phyloP scores from a whole-genome alignment of 2,113 vertebrate species.

The Petroica traversi region DNA sequence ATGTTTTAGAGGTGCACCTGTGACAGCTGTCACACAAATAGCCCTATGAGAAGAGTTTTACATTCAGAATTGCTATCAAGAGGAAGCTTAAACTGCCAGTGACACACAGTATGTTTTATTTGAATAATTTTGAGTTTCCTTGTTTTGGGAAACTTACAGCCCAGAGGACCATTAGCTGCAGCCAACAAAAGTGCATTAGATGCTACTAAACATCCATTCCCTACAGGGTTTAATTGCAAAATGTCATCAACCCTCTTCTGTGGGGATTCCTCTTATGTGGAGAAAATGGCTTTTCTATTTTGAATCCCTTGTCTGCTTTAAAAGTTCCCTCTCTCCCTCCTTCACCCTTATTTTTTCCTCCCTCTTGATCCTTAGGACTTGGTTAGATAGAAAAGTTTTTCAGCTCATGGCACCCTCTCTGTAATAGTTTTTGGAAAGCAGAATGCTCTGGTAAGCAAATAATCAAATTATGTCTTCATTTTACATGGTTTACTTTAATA shows the following conservation, averaged over 20 bases:
- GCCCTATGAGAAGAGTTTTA: not conserved
- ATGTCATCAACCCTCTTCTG: not conserved
- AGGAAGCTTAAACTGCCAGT: not conserved
- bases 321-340: not conserved
- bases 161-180: not conserved
- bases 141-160: not conserved
- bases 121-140: not conserved
- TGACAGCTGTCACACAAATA: not conserved
- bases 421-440: not conserved
- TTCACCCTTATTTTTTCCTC: accelerated
- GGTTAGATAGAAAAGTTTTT: not conserved
- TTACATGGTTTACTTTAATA: not conserved
- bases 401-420: not conserved
- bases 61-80: not conserved
- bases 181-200: not conserved
- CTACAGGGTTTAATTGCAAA: not conserved
- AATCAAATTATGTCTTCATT: conserved; percentile 11
- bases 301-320: not conserved
- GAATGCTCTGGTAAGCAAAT: not conserved
- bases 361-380: not conserved
- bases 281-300: not conserved
- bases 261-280: not conserved
- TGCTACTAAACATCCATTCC: not conserved
- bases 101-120: not conserved
- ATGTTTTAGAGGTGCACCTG: not conserved